Percentiles rank a stretch among this genome's conserved stretches.
phyloP scores from a whole-genome alignment of 2,888 invertebrate species.

The Ernsta delagoae region DNA sequence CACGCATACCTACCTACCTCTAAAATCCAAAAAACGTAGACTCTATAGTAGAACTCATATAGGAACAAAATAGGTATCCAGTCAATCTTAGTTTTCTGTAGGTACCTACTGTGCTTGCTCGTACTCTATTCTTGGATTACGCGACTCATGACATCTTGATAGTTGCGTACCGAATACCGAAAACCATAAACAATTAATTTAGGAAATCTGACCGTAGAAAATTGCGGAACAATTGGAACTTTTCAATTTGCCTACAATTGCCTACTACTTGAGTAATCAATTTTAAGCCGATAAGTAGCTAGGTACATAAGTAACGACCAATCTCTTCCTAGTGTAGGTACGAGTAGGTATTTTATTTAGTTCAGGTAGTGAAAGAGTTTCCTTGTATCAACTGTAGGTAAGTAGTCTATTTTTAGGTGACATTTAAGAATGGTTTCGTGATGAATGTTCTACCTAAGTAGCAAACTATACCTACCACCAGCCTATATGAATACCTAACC shows the following conservation, averaged over 20 bases:
- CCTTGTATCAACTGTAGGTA: neutral
- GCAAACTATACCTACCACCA: no score
- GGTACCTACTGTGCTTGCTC: neutral
- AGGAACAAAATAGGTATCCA: no score
- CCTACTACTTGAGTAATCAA: neutral
- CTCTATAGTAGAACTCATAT: no score
- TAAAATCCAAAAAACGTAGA: no score
- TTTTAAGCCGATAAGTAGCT: neutral
- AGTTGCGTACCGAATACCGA: neutral
- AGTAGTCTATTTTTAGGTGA: neutral
- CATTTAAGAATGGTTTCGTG: neutral
- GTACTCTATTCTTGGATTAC: conserved; percentile 17
- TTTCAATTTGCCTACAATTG: conserved; percentile 8
- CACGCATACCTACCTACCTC: no score
- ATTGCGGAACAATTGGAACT: conserved; percentile 2
- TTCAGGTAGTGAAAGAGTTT: neutral
- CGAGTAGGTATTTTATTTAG: neutral
- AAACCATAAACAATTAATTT: conserved; percentile 21
- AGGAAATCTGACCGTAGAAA: conserved; percentile 1
- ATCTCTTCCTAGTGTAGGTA: no score
- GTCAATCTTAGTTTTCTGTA: no score
- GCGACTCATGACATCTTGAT: conserved; percentile 10
- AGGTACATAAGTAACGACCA: neutral
- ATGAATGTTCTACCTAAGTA: no score
- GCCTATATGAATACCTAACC: no score